These are phyloP conservation scores for Prenolepis imparis DNA, from an alignment of 2,888 invertebrate species.

Conservation along the genomic window DNA sequence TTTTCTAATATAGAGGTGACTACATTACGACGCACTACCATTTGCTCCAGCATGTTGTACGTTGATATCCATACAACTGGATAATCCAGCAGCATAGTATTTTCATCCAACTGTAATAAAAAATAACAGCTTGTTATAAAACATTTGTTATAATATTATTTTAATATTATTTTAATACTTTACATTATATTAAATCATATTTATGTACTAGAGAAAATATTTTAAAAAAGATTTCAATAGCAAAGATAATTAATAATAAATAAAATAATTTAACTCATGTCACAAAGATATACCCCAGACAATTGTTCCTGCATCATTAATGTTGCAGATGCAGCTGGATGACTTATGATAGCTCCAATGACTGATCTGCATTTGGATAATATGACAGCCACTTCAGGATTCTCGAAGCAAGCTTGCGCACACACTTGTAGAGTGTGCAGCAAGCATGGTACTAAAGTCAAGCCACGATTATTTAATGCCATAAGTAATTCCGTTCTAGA, in stretches of 20 bases:
- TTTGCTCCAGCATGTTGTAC: slow-evolving; percentile 86
- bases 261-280: background rate
- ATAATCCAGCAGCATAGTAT: slow-evolving; percentile 83
- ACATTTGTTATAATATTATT: background rate
- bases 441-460: slow-evolving; percentile 86
- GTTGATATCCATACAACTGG: slow-evolving; percentile 86
- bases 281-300: slow-evolving; percentile 76
- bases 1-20: slow-evolving; percentile 83
- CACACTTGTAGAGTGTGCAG: slow-evolving; percentile 86
- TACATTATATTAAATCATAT: background rate
- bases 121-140: slow-evolving; percentile 7
- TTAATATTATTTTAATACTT: background rate
- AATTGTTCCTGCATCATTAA: slow-evolving; percentile 85
- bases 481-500: slow-evolving; percentile 80
- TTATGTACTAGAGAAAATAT: background rate
- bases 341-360: slow-evolving; percentile 84
- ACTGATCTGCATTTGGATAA: slow-evolving; percentile 85
- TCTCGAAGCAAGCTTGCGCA: slow-evolving; percentile 85
- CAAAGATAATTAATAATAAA: slow-evolving; percentile 15
- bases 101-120: slow-evolving; percentile 81
- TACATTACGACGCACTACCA: slow-evolving; percentile 82
- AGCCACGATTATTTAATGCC: slow-evolving; percentile 82
- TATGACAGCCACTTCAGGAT: slow-evolving; percentile 82
- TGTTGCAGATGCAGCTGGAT: slow-evolving; percentile 81
- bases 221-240: background rate